Conservation (phyloP, 2,113 vertebrate genomes). For the Aphelocoma coerulescens region DNA sequence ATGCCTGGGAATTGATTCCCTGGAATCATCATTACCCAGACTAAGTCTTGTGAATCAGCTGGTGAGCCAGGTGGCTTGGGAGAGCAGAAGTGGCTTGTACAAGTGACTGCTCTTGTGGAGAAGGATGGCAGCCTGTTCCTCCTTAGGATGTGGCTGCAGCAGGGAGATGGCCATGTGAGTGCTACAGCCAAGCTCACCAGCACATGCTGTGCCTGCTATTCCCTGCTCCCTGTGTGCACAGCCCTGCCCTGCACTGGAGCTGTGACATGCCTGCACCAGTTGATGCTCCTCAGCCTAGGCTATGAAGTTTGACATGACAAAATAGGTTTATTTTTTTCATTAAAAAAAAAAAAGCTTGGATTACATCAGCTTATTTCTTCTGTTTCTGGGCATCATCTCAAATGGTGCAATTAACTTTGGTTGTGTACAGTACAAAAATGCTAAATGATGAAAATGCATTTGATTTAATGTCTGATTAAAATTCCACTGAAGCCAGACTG, state of each 20-base stretch:
- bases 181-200: background rate
- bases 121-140: background rate
- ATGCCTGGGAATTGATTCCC: background rate
- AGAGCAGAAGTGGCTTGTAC: background rate
- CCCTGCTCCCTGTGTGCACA: background rate
- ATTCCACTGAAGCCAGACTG: background rate
- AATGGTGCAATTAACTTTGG: background rate
- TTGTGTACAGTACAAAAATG: background rate
- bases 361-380: background rate
- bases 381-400: background rate
- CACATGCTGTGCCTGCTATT: background rate
- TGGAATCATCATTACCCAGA: background rate
- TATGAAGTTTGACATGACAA: background rate
- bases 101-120: background rate
- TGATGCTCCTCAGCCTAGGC: background rate
- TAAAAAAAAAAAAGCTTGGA: background rate
- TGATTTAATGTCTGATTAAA: background rate
- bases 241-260: background rate
- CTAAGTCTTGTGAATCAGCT: background rate
- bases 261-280: background rate
- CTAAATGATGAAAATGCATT: background rate
- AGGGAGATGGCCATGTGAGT: fast-evolving
- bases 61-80: background rate
- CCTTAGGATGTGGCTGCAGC: background rate
- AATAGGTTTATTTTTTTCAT: background rate